Evolutionary conservation across 2,113 vertebrate species (phyloP).

Genomic region (Notothenia coriiceps): DNA sequence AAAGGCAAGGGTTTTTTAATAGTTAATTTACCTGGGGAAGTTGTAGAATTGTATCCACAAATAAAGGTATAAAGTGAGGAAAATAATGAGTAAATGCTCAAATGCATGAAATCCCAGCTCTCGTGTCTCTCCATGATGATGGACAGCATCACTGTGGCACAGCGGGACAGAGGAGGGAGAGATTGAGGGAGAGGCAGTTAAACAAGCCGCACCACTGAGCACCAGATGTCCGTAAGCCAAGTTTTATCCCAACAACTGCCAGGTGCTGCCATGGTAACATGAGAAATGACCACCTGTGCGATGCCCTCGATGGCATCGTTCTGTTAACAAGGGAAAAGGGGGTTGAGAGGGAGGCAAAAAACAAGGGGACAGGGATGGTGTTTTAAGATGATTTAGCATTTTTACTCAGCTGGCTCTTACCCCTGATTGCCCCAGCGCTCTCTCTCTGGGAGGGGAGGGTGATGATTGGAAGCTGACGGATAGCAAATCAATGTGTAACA

Average conservation of each 20-base stretch:
- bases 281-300: slow-evolving; percentile 88
- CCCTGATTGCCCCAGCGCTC: slow-evolving; percentile 76
- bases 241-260: slow-evolving; percentile 76
- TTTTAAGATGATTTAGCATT: slow-evolving; percentile 7
- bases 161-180: slow-evolving; percentile 23
- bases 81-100: slow-evolving; percentile 28
- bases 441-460: slow-evolving; percentile 39
- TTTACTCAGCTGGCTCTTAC: not conserved
- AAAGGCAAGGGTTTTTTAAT: no score
- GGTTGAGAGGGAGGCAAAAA: not conserved
- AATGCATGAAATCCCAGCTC: slow-evolving; percentile 73
- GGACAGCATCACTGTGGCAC: slow-evolving; percentile 65
- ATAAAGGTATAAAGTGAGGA: not conserved
- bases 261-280: slow-evolving; percentile 90
- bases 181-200: not conserved
- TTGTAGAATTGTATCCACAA: not conserved
- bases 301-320: slow-evolving; percentile 88
- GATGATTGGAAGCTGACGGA: not conserved
- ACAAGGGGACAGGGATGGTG: not conserved
- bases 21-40: not conserved
- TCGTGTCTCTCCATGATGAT: slow-evolving; percentile 88
- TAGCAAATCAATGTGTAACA: slow-evolving; percentile 32
- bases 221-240: slow-evolving; percentile 15
- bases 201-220: slow-evolving; percentile 9
- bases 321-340: slow-evolving; percentile 58